A percentile compares a stretch with the other conserved stretches of the same genome.
Evolutionary conservation across 2,888 invertebrate species (phyloP).

Genomic region (Drosophila emarginata): DNA sequence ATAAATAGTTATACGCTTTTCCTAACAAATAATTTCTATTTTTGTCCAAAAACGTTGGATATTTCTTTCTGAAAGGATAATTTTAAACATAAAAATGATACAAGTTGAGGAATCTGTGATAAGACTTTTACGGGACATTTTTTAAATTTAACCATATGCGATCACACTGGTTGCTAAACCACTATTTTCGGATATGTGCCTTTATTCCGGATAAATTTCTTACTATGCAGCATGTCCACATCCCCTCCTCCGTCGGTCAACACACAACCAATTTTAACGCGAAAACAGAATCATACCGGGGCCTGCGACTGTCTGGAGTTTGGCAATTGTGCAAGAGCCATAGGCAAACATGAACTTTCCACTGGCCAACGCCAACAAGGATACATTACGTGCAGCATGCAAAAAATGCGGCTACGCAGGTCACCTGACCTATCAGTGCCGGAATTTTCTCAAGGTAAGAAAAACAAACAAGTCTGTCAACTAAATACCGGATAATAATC

Average conservation of each 20-base stretch:
- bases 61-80: too few species aligned
- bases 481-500: not conserved
- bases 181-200: too few species aligned
- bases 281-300: constrained; percentile 6
- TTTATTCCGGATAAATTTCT: not conserved
- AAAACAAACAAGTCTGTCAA: constrained; percentile 25
- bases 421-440: constrained; percentile 96
- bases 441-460: constrained; percentile 94
- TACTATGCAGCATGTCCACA: not conserved
- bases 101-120: too few species aligned
- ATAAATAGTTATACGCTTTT: not conserved
- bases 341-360: constrained; percentile 78
- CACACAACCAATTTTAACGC: constrained; percentile 5
- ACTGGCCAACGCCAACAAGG: constrained; percentile 85
- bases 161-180: too few species aligned
- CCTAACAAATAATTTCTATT: not conserved
- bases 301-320: not conserved
- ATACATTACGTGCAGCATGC: constrained; percentile 91
- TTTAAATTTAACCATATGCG: too few species aligned
- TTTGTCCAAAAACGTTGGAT: too few species aligned
- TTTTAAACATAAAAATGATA: too few species aligned
- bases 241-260: not conserved
- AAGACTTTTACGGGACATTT: too few species aligned
- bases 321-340: constrained; percentile 5
- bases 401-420: constrained; percentile 98